These are phyloP conservation scores for Chymomyza amoena DNA, from an alignment of 2,888 invertebrate species.

Conservation along the genomic window DNA sequence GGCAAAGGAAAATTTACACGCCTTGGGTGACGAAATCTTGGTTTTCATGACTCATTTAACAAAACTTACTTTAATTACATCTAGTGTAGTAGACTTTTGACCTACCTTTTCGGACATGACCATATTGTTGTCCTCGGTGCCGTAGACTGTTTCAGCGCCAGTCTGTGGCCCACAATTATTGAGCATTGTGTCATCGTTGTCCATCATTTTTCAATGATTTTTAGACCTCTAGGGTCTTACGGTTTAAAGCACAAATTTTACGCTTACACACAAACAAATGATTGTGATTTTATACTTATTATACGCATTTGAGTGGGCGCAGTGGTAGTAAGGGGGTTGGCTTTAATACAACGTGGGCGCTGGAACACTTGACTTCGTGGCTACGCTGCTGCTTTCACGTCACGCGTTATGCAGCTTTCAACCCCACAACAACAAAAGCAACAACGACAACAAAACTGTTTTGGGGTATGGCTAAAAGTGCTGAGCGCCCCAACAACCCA, in stretches of 20 bases:
- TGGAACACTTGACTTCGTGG: constrained; percentile 23
- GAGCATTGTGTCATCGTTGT: constrained; percentile 76
- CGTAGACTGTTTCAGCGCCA: constrained; percentile 92
- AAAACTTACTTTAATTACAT: not conserved
- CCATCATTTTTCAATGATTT: constrained; percentile 58
- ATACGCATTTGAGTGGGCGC: constrained; percentile 22
- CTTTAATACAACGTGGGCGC: not conserved
- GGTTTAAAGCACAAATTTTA: not conserved
- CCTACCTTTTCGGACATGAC: constrained; percentile 96
- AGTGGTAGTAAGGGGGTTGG: constrained; percentile 14
- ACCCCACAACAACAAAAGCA: constrained; percentile 51
- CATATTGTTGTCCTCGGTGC: constrained; percentile 95
- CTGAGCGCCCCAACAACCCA: not conserved
- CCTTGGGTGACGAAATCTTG: not conserved
- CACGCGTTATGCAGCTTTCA: constrained; percentile 68
- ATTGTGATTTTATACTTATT: not conserved
- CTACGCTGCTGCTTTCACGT: constrained; percentile 38
- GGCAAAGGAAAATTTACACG: not conserved
- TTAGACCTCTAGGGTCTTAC: not conserved
- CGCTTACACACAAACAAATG: not conserved
- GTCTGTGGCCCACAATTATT: constrained; percentile 79
- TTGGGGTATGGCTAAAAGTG: not conserved
- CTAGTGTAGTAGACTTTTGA: not conserved
- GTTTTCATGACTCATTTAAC: constrained; percentile 1
- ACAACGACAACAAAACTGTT: constrained; percentile 10